These are phyloP conservation scores for Ophonus ardosiacus DNA, from an alignment of 2,888 invertebrate species.

Conservation along the genomic window DNA sequence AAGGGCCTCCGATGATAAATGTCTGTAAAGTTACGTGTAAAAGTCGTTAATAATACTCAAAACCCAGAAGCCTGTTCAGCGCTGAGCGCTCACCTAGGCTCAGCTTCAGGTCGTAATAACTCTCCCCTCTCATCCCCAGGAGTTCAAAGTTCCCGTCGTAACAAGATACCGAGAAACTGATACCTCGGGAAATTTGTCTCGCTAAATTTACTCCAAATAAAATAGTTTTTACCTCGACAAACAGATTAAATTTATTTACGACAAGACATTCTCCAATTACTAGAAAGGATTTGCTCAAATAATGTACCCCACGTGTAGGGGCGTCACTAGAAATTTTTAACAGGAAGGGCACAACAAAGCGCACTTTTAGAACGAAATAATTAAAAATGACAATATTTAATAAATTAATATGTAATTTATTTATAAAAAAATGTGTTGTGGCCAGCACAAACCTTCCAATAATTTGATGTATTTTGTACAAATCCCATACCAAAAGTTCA, in stretches of 20 bases:
- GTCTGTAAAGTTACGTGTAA: constrained; percentile 75
- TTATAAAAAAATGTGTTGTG: too few species aligned
- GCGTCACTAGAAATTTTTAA: too few species aligned
- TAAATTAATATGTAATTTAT: too few species aligned
- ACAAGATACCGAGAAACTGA: constrained; percentile 74
- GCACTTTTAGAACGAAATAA: too few species aligned
- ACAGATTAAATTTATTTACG: background rate
- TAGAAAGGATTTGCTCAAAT: too few species aligned
- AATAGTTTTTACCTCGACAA: background rate
- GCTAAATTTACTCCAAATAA: background rate
- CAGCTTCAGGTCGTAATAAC: constrained; percentile 72
- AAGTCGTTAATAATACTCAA: constrained; percentile 76
- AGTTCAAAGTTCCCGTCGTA: constrained; percentile 74
- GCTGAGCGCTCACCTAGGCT: constrained; percentile 72
- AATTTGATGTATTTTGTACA: too few species aligned
- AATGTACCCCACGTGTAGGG: too few species aligned
- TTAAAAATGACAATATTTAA: too few species aligned
- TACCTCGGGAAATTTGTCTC: constrained; percentile 73
- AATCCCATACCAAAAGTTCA: too few species aligned
- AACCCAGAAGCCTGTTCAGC: constrained; percentile 68
- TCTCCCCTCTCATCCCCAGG: constrained; percentile 72
- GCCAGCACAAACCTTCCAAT: too few species aligned
- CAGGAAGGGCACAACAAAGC: too few species aligned
- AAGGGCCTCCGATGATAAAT: constrained; percentile 73
- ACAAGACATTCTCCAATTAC: background rate